These are phyloP conservation scores for Pomacea maculata DNA, from an alignment of 1,140 invertebrate species.

Conservation along the genomic window DNA sequence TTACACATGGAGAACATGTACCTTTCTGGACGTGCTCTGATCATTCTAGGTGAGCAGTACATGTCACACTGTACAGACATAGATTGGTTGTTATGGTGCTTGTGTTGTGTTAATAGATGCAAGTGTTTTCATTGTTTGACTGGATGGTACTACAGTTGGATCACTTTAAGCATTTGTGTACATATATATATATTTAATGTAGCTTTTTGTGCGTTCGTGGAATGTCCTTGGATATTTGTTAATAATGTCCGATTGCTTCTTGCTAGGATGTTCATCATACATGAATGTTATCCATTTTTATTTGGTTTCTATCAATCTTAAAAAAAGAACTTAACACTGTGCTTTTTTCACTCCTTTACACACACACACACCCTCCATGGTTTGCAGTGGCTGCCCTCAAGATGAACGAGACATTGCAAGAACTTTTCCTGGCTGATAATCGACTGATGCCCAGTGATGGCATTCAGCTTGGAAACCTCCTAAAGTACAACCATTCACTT, in stretches of 20 bases:
- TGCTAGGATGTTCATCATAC: background rate
- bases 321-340: background rate
- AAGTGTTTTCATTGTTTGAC: no score
- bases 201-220: background rate
- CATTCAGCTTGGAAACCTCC: slow-evolving; percentile 74
- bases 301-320: background rate
- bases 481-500: slow-evolving; percentile 69
- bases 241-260: background rate
- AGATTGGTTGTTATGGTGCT: no score
- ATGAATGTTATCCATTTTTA: background rate
- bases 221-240: background rate
- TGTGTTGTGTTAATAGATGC: no score
- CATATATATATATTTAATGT: background rate
- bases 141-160: background rate
- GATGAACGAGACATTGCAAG: slow-evolving; percentile 80
- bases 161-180: slow-evolving; percentile 1
- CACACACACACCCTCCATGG: slow-evolving; percentile 10
- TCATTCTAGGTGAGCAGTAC: slow-evolving; percentile 72
- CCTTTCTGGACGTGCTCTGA: slow-evolving; percentile 73
- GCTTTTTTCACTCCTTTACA: slow-evolving; percentile 1
- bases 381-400: slow-evolving; percentile 80
- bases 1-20: slow-evolving; percentile 80
- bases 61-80: no score
- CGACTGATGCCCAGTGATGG: slow-evolving; percentile 79
- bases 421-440: slow-evolving; percentile 86